These are phyloP conservation scores for Carterocephalus palaemon DNA, from an alignment of 2,888 invertebrate genomes.

Conservation along the genomic window DNA sequence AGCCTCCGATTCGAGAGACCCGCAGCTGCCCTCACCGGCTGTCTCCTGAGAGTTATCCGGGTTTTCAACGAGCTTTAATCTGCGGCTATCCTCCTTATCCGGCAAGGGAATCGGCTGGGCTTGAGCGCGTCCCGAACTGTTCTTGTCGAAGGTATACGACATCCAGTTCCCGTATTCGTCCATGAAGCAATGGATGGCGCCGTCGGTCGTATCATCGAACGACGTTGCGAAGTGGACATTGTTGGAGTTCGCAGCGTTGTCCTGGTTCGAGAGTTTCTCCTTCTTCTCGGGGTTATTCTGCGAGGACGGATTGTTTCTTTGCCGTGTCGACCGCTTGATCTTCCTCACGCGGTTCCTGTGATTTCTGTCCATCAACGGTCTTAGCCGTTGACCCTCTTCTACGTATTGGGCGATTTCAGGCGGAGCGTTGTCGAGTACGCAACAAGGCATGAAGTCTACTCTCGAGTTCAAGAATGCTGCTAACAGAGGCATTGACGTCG, in stretches of 20 bases:
- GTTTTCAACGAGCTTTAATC: slow-evolving; percentile 54
- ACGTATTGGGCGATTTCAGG: slow-evolving; percentile 46
- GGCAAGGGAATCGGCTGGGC: slow-evolving; percentile 60
- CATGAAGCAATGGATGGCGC: slow-evolving; percentile 91
- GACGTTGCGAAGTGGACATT: slow-evolving; percentile 85
- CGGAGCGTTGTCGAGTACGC: slow-evolving; percentile 54
- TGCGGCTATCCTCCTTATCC: slow-evolving; percentile 54
- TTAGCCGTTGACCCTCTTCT: slow-evolving; percentile 59
- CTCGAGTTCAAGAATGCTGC: slow-evolving; percentile 82
- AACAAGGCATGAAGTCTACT: slow-evolving; percentile 74
- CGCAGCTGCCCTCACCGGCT: slow-evolving; percentile 69
- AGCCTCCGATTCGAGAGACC: slow-evolving; percentile 69
- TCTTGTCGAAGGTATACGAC: slow-evolving; percentile 89
- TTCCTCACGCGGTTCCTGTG: slow-evolving; percentile 74
- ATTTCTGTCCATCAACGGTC: slow-evolving; percentile 72
- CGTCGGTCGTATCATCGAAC: slow-evolving; percentile 90
- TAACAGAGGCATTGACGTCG: slow-evolving; percentile 80
- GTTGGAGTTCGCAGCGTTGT: slow-evolving; percentile 50
- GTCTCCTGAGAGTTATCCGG: slow-evolving; percentile 64
- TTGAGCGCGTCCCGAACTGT: slow-evolving; percentile 78
- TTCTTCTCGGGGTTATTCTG: slow-evolving; percentile 56
- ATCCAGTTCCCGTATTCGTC: slow-evolving; percentile 93
- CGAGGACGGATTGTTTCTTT: slow-evolving; percentile 58
- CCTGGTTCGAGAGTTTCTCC: slow-evolving; percentile 48
- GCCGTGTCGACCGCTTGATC: slow-evolving; percentile 77